These are phyloP conservation scores for Venustoraphidia nigricollis DNA, from an alignment of 2,888 invertebrate species.

Conservation along the genomic window DNA sequence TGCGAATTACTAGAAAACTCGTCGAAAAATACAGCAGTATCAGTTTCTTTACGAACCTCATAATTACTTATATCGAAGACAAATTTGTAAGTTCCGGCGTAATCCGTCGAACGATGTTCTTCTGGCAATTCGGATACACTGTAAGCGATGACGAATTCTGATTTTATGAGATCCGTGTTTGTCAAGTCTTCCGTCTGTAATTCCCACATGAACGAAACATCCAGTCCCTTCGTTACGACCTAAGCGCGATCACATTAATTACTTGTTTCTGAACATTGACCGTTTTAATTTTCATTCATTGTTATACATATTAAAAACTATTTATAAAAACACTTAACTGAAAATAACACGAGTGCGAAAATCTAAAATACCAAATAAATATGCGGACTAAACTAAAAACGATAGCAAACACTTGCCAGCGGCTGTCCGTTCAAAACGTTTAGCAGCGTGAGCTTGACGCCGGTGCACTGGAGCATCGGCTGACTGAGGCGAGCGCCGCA, in stretches of 20 bases:
- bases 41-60: conserved; percentile 34
- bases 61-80: conserved; percentile 70
- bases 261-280: too few species aligned
- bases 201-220: conserved; percentile 76
- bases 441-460: background rate
- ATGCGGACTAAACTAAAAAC: too few species aligned
- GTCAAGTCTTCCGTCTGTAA: conserved; percentile 25
- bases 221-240: conserved; percentile 57
- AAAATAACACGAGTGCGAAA: too few species aligned
- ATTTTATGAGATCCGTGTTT: conserved; percentile 34
- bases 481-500: conserved; percentile 25
- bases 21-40: background rate
- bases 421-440: conserved; percentile 4
- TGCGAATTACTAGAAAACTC: too few species aligned
- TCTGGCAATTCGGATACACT: conserved; percentile 16
- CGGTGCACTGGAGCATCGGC: conserved; percentile 19
- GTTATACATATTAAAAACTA: too few species aligned
- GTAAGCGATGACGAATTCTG: conserved; percentile 43
- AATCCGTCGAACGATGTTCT: conserved; percentile 24
- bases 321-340: too few species aligned
- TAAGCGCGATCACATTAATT: conserved; percentile 19
- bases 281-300: too few species aligned
- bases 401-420: background rate
- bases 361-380: too few species aligned
- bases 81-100: conserved; percentile 39